A percentile compares a stretch with the other conserved stretches of the same genome.
These are phyloP conservation scores for Amblyornis subalaris DNA, from an alignment of 2,113 vertebrate genomes.

Conservation along the genomic window DNA sequence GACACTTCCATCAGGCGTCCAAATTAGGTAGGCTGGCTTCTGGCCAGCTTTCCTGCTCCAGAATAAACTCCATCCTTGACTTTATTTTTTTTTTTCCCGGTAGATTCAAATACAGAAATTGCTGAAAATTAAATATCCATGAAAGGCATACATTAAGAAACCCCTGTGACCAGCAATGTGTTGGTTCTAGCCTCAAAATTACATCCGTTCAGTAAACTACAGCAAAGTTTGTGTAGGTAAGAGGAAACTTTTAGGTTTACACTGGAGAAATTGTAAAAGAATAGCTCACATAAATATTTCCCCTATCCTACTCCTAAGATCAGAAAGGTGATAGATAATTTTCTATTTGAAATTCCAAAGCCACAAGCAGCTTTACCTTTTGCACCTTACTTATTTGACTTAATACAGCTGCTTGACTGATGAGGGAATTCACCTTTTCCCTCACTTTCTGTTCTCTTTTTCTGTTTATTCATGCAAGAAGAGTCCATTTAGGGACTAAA, in stretches of 20 bases:
- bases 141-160: constrained; percentile 38
- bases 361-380: constrained; percentile 5
- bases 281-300: not conserved
- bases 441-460: not conserved
- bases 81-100: not conserved
- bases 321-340: not conserved
- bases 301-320: not conserved
- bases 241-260: not conserved
- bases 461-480: not conserved
- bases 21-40: constrained; percentile 35
- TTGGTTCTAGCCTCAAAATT: constrained; percentile 20
- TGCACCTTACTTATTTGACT: not conserved
- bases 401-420: not conserved
- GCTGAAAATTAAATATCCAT: constrained; percentile 23
- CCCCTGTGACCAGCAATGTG: not conserved
- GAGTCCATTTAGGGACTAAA: not conserved
- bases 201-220: not conserved
- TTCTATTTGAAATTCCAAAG: not conserved
- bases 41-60: constrained; percentile 13
- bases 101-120: not conserved
- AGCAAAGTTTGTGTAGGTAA: not conserved
- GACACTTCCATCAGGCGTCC: not conserved
- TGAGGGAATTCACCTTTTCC: not conserved
- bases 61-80: constrained; percentile 15
- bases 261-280: constrained; percentile 22